Evolutionary conservation across 2,888 invertebrate genomes (phyloP), one percentile per base, ranked within the genome.

Genomic region (Endotricha flammealis): DNA sequence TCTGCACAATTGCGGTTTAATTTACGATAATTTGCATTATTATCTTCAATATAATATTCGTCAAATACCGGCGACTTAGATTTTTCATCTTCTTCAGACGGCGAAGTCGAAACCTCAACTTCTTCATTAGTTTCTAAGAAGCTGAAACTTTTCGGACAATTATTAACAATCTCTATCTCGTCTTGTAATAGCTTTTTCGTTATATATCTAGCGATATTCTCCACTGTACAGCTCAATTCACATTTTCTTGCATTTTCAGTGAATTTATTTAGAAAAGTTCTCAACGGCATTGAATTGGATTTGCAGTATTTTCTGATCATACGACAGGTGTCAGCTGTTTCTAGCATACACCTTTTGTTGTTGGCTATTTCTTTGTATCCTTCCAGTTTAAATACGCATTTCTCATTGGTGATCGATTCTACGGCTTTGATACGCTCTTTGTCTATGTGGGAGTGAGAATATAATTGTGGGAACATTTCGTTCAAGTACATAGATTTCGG

Each of bases 221-320:
- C 46, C 0, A 78, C 57, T 0, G 65, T 64, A 25, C 63, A 54
- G 1, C 46, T 49, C 0, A 66, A 38, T 2, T 50, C 38, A 35
- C 62, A 62, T 35, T 44, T 70, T 3, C 35, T 52, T 0, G 61
- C 48, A 20, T 63, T 64, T 4, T 57, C 48, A 14, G 61, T 64
- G 42, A 73, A 78, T 29, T 70, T 62, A 1, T 25, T 24, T 0
- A 71, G 42, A 8, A 77, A 71, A 4, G 47, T 48, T 8, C 46
- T 54, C 1, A 74, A 29, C 0, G 66, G 40, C 9, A 65, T 57
- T 9, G 44, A 43, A 29, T 64, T 60, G 0, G 46, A 49, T 29
- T 48, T 57, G 36, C 77, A 75, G 41, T 72, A 66, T 1, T 52
- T 60, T 31, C 59, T 60, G 5, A 79, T 70, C 39, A 68, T 53